phyloP scores from a whole-genome alignment of 1,140 invertebrate genomes.

The Harpegnathos saltator region DNA sequence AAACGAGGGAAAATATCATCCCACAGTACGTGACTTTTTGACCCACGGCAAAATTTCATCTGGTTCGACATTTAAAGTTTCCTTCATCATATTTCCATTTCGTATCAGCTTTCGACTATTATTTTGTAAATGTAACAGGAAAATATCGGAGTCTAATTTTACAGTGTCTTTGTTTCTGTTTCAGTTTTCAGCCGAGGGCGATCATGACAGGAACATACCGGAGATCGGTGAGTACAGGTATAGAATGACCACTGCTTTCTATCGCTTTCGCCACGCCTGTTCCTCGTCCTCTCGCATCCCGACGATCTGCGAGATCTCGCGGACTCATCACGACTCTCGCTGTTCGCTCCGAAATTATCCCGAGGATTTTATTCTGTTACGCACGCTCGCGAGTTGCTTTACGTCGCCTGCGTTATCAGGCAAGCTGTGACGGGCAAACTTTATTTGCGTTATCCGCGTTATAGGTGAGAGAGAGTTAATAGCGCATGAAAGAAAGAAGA shows the following conservation, averaged over 20 bases:
- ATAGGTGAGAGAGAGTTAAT: not conserved
- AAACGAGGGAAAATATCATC: not conserved
- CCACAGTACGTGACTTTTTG: not conserved
- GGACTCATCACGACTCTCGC: not conserved
- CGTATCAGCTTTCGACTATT: slow-evolving; percentile 4
- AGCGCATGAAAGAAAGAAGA: not conserved
- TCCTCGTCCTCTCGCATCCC: not conserved
- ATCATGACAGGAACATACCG: slow-evolving; percentile 82
- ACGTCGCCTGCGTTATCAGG: not conserved
- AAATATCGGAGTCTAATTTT: not conserved
- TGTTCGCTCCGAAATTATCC: not conserved
- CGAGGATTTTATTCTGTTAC: not conserved
- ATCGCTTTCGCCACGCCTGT: slow-evolving; percentile 7
- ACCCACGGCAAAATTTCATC: not conserved
- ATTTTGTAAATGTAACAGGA: not conserved
- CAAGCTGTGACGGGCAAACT: not conserved
- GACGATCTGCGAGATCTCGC: not conserved
- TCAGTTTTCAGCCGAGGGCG: slow-evolving; percentile 75
- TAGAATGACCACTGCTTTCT: not conserved
- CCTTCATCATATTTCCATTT: not conserved
- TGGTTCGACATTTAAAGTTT: not conserved
- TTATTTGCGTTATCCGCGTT: not conserved
- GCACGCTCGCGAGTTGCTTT: not conserved
- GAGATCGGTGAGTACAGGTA: slow-evolving; percentile 82
- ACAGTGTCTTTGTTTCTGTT: slow-evolving; percentile 68